Evolutionary conservation across 2,888 invertebrate genomes (phyloP).

Genomic region (Hemaris fuciformis): DNA sequence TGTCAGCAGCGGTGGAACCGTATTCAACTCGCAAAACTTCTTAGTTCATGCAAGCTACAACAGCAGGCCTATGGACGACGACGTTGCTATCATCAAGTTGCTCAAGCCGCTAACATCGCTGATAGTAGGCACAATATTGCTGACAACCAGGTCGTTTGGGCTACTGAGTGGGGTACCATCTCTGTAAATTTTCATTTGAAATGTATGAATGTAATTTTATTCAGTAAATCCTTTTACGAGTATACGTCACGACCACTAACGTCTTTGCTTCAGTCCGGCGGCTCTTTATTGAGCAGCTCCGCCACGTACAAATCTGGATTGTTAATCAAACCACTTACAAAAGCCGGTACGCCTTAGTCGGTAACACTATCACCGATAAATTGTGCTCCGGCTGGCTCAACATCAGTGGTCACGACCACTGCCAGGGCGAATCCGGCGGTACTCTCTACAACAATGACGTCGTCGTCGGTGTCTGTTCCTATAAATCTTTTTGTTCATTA

Average conservation of each 20-base stretch:
- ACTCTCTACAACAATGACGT: constrained; percentile 53
- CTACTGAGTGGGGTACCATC: neutral
- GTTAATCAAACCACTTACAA: constrained; percentile 40
- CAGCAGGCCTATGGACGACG: too few relatives aligned
- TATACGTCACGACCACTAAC: too few relatives aligned
- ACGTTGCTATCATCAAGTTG: too few relatives aligned
- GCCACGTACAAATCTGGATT: constrained; percentile 44
- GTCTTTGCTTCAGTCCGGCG: neutral
- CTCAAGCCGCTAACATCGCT: too few relatives aligned
- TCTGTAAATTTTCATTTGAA: too few relatives aligned
- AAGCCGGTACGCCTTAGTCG: constrained; percentile 28
- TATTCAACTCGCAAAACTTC: too few relatives aligned
- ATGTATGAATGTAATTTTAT: too few relatives aligned
- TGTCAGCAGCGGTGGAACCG: constrained; percentile 54
- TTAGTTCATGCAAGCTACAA: too few relatives aligned
- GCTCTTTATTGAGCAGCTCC: constrained; percentile 32
- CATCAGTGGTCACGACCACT: constrained; percentile 61
- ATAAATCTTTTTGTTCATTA: too few relatives aligned
- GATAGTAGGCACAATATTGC: too few relatives aligned
- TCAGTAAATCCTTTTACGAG: too few relatives aligned
- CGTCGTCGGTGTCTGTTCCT: constrained; percentile 50
- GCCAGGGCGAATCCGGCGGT: constrained; percentile 59
- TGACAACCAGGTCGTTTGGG: neutral
- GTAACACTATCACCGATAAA: constrained; percentile 33
- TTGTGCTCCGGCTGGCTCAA: constrained; percentile 55